Evolutionary conservation across 1,140 invertebrate genomes (phyloP), one percentile per base, ranked within the genome.

Genomic region (Conus ventricosus): DNA sequence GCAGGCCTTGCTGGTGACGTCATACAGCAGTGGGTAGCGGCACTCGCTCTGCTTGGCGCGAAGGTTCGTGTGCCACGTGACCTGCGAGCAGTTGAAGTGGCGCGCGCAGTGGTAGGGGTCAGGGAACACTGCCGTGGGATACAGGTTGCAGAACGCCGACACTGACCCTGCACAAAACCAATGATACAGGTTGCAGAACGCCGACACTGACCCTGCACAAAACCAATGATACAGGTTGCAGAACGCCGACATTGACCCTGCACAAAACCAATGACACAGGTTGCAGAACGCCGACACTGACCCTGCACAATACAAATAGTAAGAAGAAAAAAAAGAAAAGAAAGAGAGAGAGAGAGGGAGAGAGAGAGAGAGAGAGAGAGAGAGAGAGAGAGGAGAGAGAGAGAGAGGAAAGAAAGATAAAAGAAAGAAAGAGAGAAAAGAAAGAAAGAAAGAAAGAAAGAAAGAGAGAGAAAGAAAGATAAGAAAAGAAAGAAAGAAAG

Each of bases 31-130:
- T 10, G 93, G 93, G 85, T 93, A 93, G 25, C 88, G 87, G 81
- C 93, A 93, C 71, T 93, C 93, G 25, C 87, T 88, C 75, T 92
- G 90, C 63, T 92, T 92, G 76, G 85, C 91, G 4, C 91, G 89
- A 0, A 93, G 78, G 4, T 57, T 39, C 1, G 89, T 91, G 53
- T 90, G 87, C 53, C 91, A 92, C 51, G 90, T 91, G 55, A 57
- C 63, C 23, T 88, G 90, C 0, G 87, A 88, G 88, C 93, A 93
- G 87, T 92, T 90, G n/a, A 92, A 91, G 78, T 92, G 92, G 67
- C 90, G 85, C 5, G 93, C 91, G 87, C 92, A 93, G 51, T 89
- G 90, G n/a, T 87, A 85, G 0, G 93, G 92, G 53, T 92, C 90
- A 0, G 91, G 82, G 53, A 92, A 91, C 0, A 91, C 78, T 20